Evolutionary conservation across 2,888 invertebrate species (phyloP).

Genomic region (Altica lythri): DNA sequence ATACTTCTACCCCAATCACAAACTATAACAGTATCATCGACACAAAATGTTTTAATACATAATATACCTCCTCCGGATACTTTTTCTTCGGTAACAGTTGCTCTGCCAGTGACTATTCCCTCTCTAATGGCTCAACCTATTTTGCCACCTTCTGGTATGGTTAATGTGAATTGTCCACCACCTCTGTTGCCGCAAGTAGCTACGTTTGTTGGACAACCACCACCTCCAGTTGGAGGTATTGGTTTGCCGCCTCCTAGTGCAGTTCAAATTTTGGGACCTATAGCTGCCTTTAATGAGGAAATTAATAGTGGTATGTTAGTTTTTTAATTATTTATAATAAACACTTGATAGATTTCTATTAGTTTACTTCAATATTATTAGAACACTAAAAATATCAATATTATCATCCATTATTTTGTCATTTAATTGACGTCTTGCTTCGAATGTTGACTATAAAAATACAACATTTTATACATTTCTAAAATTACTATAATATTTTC

Average conservation of each 20-base stretch:
- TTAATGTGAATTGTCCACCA: conserved; percentile 42
- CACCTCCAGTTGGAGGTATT: conserved; percentile 36
- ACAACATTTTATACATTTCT: too few species aligned
- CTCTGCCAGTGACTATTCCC: conserved; percentile 47
- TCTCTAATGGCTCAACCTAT: conserved; percentile 56
- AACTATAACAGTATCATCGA: conserved; percentile 34
- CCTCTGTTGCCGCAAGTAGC: conserved; percentile 43
- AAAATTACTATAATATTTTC: too few species aligned
- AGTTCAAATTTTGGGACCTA: conserved; percentile 39
- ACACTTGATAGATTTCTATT: too few species aligned
- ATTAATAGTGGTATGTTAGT: conserved; percentile 55
- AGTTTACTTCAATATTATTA: too few species aligned
- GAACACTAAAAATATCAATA: too few species aligned
- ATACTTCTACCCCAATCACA: conserved; percentile 24
- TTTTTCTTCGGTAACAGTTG: conserved; percentile 37
- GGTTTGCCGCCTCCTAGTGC: conserved; percentile 55
- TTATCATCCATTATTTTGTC: too few species aligned
- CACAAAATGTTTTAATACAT: conserved; percentile 47
- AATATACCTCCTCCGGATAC: conserved; percentile 41
- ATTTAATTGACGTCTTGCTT: too few species aligned
- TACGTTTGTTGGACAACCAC: conserved; percentile 50
- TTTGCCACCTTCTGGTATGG: conserved; percentile 52
- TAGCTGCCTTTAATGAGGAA: conserved; percentile 44
- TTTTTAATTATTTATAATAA: too few species aligned
- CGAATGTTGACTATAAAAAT: too few species aligned